phyloP scores from a whole-genome alignment of 2,888 invertebrate genomes.

The Melieria omissa region DNA sequence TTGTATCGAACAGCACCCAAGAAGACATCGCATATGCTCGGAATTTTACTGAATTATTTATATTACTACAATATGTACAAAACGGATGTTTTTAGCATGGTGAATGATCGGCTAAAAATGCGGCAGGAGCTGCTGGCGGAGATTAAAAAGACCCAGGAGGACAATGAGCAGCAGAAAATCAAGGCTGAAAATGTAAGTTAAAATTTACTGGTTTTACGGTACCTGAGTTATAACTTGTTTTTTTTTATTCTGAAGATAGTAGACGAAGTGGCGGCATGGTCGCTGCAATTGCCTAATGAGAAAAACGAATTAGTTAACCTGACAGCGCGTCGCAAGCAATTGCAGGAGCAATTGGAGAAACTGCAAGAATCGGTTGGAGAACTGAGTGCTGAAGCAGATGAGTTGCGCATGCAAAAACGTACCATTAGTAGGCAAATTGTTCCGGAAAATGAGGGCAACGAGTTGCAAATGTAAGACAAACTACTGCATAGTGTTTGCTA shows the following conservation, averaged over 20 bases:
- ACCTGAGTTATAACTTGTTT: neutral
- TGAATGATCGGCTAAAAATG: constrained; percentile 45
- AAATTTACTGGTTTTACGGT: neutral
- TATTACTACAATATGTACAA: constrained; percentile 61
- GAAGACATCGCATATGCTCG: constrained; percentile 56
- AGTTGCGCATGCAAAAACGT: constrained; percentile 43
- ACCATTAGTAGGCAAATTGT: constrained; percentile 51
- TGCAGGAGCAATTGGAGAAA: constrained; percentile 43
- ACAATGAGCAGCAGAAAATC: constrained; percentile 45
- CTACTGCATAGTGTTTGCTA: neutral
- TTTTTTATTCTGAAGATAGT: constrained; percentile 32
- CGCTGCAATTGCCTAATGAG: constrained; percentile 42
- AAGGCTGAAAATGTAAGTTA: constrained; percentile 40
- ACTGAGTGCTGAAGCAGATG: constrained; percentile 39
- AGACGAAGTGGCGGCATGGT: constrained; percentile 37
- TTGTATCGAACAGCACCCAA: constrained; percentile 52
- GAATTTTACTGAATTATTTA: constrained; percentile 57
- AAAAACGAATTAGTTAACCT: constrained; percentile 36
- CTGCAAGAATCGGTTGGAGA: constrained; percentile 41
- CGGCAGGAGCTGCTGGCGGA: constrained; percentile 45
- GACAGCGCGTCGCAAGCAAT: constrained; percentile 26
- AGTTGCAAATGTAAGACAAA: constrained; percentile 36
- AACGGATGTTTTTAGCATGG: constrained; percentile 51
- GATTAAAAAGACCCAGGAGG: constrained; percentile 44
- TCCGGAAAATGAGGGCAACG: constrained; percentile 50